Percentiles rank a stretch among this genome's conserved stretches.
Conservation (phyloP, 2,113 vertebrate species). For the Cephalopholis sonnerati region DNA sequence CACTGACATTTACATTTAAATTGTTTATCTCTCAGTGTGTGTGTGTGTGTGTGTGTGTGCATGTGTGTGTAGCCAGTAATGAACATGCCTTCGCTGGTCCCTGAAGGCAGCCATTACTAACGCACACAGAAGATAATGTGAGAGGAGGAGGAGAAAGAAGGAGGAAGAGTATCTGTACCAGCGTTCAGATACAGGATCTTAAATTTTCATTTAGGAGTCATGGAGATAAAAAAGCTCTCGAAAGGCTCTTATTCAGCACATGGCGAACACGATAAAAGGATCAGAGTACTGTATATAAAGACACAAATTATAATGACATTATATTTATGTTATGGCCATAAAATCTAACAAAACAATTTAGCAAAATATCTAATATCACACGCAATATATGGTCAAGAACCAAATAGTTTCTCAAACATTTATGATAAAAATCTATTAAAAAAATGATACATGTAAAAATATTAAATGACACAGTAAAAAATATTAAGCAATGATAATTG, state of each 20-base stretch:
- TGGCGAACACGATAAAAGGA: not conserved
- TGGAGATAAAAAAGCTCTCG: not conserved
- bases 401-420: not conserved
- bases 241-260: not conserved
- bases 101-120: constrained; percentile 70
- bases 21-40: constrained; percentile 77
- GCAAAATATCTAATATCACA: too few species aligned
- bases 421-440: not conserved
- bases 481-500: too few species aligned
- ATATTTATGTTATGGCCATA: not conserved
- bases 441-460: not conserved
- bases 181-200: constrained; percentile 17
- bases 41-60: constrained; percentile 7
- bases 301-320: not conserved
- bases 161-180: constrained; percentile 9
- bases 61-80: constrained; percentile 48
- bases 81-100: constrained; percentile 68
- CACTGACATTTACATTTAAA: constrained; percentile 86
- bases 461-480: too few species aligned
- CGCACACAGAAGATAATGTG: constrained; percentile 47
- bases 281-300: not conserved
- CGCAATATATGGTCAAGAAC: not conserved
- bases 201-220: constrained; percentile 24
- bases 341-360: not conserved
- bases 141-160: constrained; percentile 30